Evolutionary conservation across 1,140 invertebrate species (phyloP).

Genomic region (Atopsyche davidsoni): DNA sequence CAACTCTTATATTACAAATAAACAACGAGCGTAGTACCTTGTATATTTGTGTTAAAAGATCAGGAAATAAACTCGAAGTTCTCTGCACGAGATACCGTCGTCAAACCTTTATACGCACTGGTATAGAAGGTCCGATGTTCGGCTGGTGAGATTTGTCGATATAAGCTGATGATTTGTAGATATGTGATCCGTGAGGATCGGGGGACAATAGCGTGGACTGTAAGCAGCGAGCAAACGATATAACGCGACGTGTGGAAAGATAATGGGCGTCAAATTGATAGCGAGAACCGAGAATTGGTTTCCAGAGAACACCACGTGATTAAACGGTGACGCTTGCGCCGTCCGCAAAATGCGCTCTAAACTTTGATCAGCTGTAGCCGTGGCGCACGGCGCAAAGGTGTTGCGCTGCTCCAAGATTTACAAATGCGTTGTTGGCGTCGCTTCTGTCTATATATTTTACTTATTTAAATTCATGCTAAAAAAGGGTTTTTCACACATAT

Average conservation of each 20-base stretch:
- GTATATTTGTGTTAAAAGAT: too few relatives aligned
- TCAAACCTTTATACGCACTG: slow-evolving; percentile 50
- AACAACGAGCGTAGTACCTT: too few relatives aligned
- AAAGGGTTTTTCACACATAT: too few relatives aligned
- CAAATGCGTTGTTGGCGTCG: too few relatives aligned
- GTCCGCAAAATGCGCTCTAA: not conserved
- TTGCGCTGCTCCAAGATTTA: too few relatives aligned
- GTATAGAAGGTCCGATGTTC: slow-evolving; percentile 42
- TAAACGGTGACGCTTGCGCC: slow-evolving; percentile 7
- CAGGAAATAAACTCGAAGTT: too few relatives aligned
- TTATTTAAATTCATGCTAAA: too few relatives aligned
- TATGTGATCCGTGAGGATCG: not conserved
- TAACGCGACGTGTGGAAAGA: not conserved
- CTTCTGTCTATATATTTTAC: too few relatives aligned
- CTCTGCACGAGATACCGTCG: too few relatives aligned
- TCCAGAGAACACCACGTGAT: slow-evolving; percentile 10
- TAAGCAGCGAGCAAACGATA: slow-evolving; percentile 1
- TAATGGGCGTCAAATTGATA: not conserved
- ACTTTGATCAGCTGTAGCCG: slow-evolving; percentile 8
- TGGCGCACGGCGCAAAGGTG: not conserved
- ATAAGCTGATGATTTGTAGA: not conserved
- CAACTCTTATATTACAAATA: too few relatives aligned
- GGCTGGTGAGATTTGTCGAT: not conserved
- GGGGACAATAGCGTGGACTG: not conserved
- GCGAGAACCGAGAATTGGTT: slow-evolving; percentile 5